Evolutionary conservation across 2,113 vertebrate genomes (phyloP), one percentile per base, ranked within the genome.

Genomic region (Xenopus laevis): DNA sequence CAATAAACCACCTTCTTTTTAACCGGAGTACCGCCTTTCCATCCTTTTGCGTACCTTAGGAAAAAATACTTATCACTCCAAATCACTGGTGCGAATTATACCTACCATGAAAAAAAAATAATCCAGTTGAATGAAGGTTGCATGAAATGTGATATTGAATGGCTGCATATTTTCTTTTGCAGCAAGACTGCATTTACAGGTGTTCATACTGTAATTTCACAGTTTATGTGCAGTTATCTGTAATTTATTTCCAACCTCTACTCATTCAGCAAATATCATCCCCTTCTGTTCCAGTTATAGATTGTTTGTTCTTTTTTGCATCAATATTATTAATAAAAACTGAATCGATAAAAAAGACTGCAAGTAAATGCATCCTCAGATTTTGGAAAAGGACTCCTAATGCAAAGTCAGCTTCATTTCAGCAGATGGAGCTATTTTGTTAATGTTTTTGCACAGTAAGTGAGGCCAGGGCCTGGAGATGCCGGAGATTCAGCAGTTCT

Each of bases 281-380:
- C 10, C 20, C 66, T 20, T 64, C 50, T 69, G 45, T 66, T n/a
- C n/a, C 4, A 65, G 18, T n/a, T 74, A 27, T 40, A 53, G 13
- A 40, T 64, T 30, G n/a, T 1, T 13, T 55, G 30, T 62, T 72
- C 70, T 84, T 87, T 88, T 88, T 81, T 86, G 62, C 82, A 86
- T 81, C 81, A 79, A 81, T 80, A 83, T 78, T 78, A 77, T 53
- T 78, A 82, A 81, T 82, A 85, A 68, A 84, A 80, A 78, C 84
- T 85, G 73, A 33, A 11, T 69, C 80, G 70, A 81, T 84, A 76
- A 78, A 81, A 85, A 87, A 53, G 86, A 77, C 16, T 68, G 77
- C n/a, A 78, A 79, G 78, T 68, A 83, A 82, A 82, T 66, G 82
- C 59, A 67, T 74, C 57, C 77, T 68, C 45, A 71, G 47, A 18